phyloP scores from a whole-genome alignment of 2,797 vertebrate genomes.

The Ctenosaura bakeri region DNA sequence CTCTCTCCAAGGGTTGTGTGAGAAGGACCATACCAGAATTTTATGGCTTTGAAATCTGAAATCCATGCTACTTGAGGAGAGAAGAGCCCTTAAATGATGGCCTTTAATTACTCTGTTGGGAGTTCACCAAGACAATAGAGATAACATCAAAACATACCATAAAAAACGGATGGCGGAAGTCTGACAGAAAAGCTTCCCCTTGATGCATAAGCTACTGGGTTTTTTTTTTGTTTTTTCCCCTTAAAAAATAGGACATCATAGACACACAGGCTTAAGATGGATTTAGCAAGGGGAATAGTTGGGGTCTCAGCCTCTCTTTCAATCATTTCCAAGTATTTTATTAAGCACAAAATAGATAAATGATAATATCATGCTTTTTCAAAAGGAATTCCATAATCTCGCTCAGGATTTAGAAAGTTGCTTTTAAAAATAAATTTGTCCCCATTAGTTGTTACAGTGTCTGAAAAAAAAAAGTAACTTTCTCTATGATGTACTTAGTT shows the following conservation, averaged over 20 bases:
- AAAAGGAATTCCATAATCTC: slow-evolving; percentile 52
- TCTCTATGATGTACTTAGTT: too few relatives aligned
- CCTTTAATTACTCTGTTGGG: slow-evolving; percentile 37
- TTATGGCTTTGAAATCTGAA: slow-evolving; percentile 42
- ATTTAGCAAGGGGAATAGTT: slow-evolving; percentile 66
- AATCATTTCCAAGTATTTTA: slow-evolving; percentile 70
- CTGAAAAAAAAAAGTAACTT: too few relatives aligned
- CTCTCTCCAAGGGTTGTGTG: slow-evolving; percentile 48
- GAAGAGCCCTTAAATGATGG: slow-evolving; percentile 28
- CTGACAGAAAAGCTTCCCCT: slow-evolving; percentile 50
- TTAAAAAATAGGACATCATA: slow-evolving; percentile 28
- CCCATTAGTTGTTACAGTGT: too few relatives aligned
- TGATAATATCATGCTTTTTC: slow-evolving; percentile 47
- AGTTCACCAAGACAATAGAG: slow-evolving; percentile 44
- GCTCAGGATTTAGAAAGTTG: slow-evolving; percentile 22
- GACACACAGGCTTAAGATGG: slow-evolving; percentile 64
- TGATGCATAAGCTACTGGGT: slow-evolving; percentile 46
- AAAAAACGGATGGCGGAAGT: slow-evolving; percentile 48
- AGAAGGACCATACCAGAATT: slow-evolving; percentile 55
- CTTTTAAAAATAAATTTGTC: too few relatives aligned
- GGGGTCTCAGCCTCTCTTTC: slow-evolving; percentile 65
- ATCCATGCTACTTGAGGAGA: slow-evolving; percentile 38
- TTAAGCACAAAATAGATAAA: slow-evolving; percentile 70
- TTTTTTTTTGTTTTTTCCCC: too few relatives aligned
- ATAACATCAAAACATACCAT: slow-evolving; percentile 28